A percentile compares a stretch with the other conserved stretches of the same genome.
phyloP scores from a whole-genome alignment of 1,140 invertebrate genomes.

The Grapholita molesta region DNA sequence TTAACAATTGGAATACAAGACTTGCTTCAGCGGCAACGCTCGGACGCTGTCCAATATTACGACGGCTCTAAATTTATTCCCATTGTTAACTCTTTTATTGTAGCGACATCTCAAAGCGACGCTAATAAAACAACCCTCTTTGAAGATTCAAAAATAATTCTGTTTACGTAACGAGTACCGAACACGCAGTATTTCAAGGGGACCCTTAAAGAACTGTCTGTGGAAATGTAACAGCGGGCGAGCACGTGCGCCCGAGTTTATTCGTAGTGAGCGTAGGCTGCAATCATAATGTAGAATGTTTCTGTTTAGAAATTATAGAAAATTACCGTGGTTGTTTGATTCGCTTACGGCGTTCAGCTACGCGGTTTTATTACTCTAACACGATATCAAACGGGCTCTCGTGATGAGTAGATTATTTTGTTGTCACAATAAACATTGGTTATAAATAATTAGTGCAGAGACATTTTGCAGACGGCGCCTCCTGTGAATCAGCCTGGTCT shows the following conservation, averaged over 20 bases:
- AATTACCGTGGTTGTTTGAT: conserved; percentile 2
- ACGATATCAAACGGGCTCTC: conserved; percentile 1
- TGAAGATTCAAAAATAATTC: conserved; percentile 45
- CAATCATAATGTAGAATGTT: conserved; percentile 9
- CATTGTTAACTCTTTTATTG: conserved; percentile 64
- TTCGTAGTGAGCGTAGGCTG: conserved; percentile 13
- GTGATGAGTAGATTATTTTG: conserved; percentile 8
- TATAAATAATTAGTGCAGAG: conserved; percentile 62
- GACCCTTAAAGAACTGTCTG: conserved; percentile 25
- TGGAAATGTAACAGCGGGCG: conserved; percentile 11
- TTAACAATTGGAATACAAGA: not conserved
- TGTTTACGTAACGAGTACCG: conserved; percentile 36
- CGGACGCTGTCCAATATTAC: conserved; percentile 55
- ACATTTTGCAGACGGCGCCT: conserved; percentile 78
- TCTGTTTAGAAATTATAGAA: conserved; percentile 10
- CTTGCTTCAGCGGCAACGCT: conserved; percentile 21
- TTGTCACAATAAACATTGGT: conserved; percentile 15
- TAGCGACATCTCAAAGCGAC: conserved; percentile 48
- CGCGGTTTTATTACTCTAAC: not conserved
- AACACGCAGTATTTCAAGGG: conserved; percentile 16
- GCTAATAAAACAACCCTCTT: conserved; percentile 48
- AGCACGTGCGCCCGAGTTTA: conserved; percentile 10
- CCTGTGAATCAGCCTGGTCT: conserved; percentile 70
- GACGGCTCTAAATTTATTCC: conserved; percentile 53
- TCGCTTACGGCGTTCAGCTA: not conserved